Evolutionary conservation across 2,113 vertebrate species (phyloP).

Genomic region (Dromaius novaehollandiae): DNA sequence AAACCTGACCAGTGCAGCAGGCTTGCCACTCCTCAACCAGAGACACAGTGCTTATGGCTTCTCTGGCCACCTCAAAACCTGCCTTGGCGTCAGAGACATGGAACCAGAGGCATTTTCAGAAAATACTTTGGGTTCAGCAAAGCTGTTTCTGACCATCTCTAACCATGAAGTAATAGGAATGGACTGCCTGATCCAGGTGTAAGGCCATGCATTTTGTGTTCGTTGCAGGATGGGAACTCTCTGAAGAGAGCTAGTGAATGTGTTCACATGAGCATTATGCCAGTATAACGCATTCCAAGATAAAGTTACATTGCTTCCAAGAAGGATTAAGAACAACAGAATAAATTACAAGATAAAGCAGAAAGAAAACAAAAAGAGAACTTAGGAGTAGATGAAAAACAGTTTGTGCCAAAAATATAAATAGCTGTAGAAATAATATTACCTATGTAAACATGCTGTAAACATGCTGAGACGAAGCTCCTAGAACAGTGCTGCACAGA

Average conservation of each 20-base stretch:
- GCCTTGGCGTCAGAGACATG: neutral
- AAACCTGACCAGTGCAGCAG: accelerated
- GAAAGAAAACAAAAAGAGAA: neutral
- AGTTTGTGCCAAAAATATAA: conserved; percentile 14
- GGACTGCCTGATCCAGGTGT: neutral
- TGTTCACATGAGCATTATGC: neutral
- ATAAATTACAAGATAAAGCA: neutral
- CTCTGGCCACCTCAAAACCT: neutral
- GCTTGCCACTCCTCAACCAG: neutral
- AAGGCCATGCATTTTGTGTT: neutral
- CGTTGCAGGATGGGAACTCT: neutral
- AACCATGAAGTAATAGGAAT: neutral
- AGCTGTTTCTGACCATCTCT: neutral
- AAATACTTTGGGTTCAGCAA: neutral
- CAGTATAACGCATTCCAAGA: neutral
- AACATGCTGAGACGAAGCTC: neutral
- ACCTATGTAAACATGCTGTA: neutral
- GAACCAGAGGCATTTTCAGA: neutral
- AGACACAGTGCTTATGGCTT: neutral
- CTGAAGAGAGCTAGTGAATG: neutral
- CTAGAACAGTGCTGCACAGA: neutral
- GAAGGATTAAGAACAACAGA: neutral
- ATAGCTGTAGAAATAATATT: neutral
- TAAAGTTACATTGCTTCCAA: neutral
- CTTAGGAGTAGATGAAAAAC: neutral